Evolutionary conservation across 2,113 vertebrate species (phyloP), one percentile per base, ranked within the genome.

Genomic region (Hylia prasina): DNA sequence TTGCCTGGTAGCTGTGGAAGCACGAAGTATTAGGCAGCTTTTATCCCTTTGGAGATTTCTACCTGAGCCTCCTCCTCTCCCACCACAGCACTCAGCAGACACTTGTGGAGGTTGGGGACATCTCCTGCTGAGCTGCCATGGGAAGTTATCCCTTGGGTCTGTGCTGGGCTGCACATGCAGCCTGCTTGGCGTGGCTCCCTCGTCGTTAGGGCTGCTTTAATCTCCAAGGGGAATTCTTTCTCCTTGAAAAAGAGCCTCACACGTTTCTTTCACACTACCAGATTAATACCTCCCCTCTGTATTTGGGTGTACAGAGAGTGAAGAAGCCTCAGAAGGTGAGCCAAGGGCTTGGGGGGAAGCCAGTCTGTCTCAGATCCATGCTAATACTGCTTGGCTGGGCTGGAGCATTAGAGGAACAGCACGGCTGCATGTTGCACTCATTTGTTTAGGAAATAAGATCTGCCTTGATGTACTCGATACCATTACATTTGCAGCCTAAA

Each of bases 371-470:
- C 79, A 9, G 79, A 48, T 85, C 93, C 94, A 64, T 53, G 73
- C 71, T 94, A 82, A 85, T 73, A 61, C 40, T 69, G 75, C 94
- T 57, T 75, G 89, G 65, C 94, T 93, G 57, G 76, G 78, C 91
- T 66, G 8, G 15, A 82, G 90, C 87, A 76, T 82, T 82, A 76
- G 82, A 89, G 68, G 94, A 88, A 80, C 89, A 89, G 69, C 86
- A n/a, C 51, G 65, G 73, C 90, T 82, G 87, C 84, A 35, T 63
- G 90, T 69, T 97, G 96, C 84, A 60, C 93, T 95, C 91, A 82
- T 94, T 95, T 94, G 93, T 89, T 94, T 96, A 87, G 96, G 93
- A 95, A 96, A 95, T 84, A 77, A 96, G 96, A 87, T 91, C 96
- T 96, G 94, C 94, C 91, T 94, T 89, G 94, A 96, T 95, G 84